phyloP scores from a whole-genome alignment of 2,113 vertebrate genomes.

The Ceyx margarethae region DNA sequence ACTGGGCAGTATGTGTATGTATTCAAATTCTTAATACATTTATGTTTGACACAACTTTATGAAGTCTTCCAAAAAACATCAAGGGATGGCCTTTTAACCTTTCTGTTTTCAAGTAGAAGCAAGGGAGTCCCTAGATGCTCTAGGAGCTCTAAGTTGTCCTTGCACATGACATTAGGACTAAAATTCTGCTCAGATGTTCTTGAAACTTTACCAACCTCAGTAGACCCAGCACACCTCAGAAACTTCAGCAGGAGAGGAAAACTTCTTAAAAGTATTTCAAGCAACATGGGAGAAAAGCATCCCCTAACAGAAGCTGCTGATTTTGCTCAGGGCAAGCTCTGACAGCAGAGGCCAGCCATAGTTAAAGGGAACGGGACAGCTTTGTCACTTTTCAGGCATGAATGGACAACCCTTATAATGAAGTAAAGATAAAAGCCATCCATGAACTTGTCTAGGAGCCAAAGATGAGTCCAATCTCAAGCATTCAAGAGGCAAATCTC shows the following conservation, averaged over 20 bases:
- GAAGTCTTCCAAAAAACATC: not conserved
- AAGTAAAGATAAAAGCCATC: slow-evolving; percentile 18
- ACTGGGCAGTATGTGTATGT: not conserved
- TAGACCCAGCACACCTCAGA: not conserved
- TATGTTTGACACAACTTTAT: not conserved
- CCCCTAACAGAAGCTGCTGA: not conserved
- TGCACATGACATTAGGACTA: not conserved
- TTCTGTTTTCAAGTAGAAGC: not conserved
- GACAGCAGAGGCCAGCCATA: not conserved
- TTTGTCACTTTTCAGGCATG: not conserved
- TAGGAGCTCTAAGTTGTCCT: not conserved
- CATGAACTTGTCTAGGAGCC: not conserved
- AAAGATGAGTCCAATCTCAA: not conserved
- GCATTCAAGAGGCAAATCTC: not conserved
- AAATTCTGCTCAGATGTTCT: not conserved
- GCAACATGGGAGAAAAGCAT: not conserved
- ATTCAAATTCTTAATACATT: not conserved
- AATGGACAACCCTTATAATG: slow-evolving; percentile 32
- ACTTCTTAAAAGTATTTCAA: not conserved
- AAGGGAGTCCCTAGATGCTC: not conserved
- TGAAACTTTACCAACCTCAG: not conserved
- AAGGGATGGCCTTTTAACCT: slow-evolving; percentile 8
- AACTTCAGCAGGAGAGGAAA: not conserved
- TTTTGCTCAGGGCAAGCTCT: not conserved
- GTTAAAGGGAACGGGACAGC: not conserved